Evolutionary conservation across 2,888 invertebrate genomes (phyloP), one percentile per base, ranked within the genome.

Genomic region (Drosophila testacea): DNA sequence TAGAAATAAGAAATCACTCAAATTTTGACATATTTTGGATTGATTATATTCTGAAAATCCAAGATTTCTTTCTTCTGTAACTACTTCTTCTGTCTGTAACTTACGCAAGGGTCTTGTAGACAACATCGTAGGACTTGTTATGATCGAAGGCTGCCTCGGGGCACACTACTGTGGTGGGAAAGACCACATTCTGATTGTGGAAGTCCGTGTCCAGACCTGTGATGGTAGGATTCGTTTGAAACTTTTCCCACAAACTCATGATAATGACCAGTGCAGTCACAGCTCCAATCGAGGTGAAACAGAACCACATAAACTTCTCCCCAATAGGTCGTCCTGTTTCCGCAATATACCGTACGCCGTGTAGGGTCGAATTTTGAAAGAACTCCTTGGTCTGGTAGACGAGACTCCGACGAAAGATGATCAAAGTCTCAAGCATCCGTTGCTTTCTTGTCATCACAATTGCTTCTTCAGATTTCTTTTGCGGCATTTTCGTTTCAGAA

Each of bases 241-340:
- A 97, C 91, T 96, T 96, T 83, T 96, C 95, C 96, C 96, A 96
- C 34, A 96, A 93, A 84, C 95, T 96, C 48, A 95, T 94, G 56
- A 97, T 96, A 69, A 96, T 96, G 44, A 95, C 95, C 73, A 95
- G 93, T 0, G 96, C 95, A 0, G 96, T 95, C 0, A 95, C 94
- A 0, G 95, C 94, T 0, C 96, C 96, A 51, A 94, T 93, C 6
- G 94, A 93, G 6, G 96, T 95, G 83, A 96, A 96, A 81, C 95
- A 94, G 88, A 96, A 96, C 97, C 97, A 97, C 94, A 96, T 95
- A 85, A 96, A 95, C 96, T 95, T 96, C 93, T 97, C 96, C 89
- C 95, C 95, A 90, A 95, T 94, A 2, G 96, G 96, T 50, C 96
- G 93, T 22, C 95, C 95, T 69, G 94, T 94, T 90, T 96, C 96